Conservation (phyloP, 2,797 vertebrate genomes). For the Stomatorhinus walkeri region DNA sequence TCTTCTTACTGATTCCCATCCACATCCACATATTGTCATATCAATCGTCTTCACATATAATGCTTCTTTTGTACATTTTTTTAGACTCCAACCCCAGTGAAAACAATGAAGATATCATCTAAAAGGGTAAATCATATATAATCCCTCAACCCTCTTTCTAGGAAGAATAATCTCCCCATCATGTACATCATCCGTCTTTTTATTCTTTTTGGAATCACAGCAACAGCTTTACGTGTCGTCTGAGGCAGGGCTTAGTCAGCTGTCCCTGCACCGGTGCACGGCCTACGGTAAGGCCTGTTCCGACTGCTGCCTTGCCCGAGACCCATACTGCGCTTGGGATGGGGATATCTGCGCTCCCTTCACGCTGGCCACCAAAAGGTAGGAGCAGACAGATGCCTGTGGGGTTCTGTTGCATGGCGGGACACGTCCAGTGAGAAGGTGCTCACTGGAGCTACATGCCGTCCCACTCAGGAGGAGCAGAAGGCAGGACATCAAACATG, state of each 20-base stretch:
- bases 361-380: constrained; percentile 74
- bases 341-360: constrained; percentile 74
- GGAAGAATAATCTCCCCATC: background rate
- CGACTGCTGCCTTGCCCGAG: constrained; percentile 76
- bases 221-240: constrained; percentile 80
- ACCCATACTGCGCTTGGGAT: constrained; percentile 80
- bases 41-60: background rate
- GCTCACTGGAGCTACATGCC: background rate
- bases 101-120: constrained; percentile 70
- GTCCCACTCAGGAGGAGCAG: constrained; percentile 66
- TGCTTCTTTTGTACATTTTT: background rate
- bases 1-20: background rate
- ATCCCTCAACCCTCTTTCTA: background rate
- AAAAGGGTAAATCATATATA: constrained; percentile 60
- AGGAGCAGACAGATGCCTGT: background rate
- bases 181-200: background rate
- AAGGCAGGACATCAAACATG: constrained; percentile 74
- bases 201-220: constrained; percentile 44
- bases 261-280: constrained; percentile 73
- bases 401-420: background rate
- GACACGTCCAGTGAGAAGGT: background rate
- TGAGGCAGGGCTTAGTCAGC: constrained; percentile 71
- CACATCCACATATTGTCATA: background rate
- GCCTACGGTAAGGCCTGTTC: constrained; percentile 74
- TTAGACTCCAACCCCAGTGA: constrained; percentile 60